Percentiles rank a stretch among this genome's conserved stretches.
Evolutionary conservation across 2,113 vertebrate genomes (phyloP).

Genomic region (Bucco capensis): DNA sequence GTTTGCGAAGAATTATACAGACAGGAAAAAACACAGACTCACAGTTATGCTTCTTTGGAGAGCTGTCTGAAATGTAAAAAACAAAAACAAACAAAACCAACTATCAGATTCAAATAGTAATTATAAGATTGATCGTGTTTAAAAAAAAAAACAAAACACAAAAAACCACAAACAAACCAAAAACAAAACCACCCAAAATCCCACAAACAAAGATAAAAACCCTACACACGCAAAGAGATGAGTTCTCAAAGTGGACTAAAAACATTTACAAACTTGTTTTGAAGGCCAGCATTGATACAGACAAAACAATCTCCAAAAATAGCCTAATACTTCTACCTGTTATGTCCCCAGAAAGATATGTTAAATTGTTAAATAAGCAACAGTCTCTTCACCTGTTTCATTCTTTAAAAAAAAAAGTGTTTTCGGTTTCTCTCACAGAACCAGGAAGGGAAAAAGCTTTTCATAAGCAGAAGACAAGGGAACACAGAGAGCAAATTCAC

Average conservation of each 20-base stretch:
- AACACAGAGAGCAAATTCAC: not conserved
- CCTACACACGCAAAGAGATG: not conserved
- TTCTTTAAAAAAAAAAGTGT: not conserved
- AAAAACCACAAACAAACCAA: too few relatives aligned
- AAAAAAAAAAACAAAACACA: not conserved
- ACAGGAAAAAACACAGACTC: not conserved
- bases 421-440: not conserved
- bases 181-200: too few relatives aligned
- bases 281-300: not conserved
- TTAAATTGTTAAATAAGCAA: not conserved
- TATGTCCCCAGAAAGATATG: not conserved
- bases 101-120: not conserved
- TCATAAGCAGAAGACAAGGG: not conserved
- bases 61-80: not conserved
- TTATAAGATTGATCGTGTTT: not conserved
- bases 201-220: not conserved
- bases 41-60: not conserved
- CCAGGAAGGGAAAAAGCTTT: not conserved
- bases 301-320: not conserved
- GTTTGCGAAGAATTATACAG: not conserved
- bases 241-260: not conserved
- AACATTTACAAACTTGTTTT: not conserved
- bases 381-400: not conserved
- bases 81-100: not conserved
- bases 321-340: not conserved